Evolutionary conservation across 2,113 vertebrate genomes (phyloP).

Genomic region (Corvus cornix): DNA sequence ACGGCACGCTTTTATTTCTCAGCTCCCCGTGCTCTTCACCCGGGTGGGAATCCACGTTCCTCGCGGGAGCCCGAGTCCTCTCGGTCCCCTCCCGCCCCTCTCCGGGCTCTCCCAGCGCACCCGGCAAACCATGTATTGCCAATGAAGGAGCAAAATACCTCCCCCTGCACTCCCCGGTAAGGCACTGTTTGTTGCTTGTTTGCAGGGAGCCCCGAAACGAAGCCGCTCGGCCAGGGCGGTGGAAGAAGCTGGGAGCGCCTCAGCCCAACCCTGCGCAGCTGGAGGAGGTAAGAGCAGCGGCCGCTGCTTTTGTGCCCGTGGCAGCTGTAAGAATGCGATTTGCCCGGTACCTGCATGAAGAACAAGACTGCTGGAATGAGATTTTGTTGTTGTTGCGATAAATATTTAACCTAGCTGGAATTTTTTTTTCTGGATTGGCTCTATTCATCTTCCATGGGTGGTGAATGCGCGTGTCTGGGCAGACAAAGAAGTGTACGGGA

Average conservation of each 20-base stretch:
- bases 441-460: constrained; percentile 40
- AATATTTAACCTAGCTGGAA: constrained; percentile 72
- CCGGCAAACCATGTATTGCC: not conserved
- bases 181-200: constrained; percentile 70
- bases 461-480: constrained; percentile 52
- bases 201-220: constrained; percentile 65
- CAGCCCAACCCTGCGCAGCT: constrained; percentile 4
- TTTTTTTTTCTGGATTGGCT: constrained; percentile 21
- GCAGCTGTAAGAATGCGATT: not conserved
- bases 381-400: constrained; percentile 53
- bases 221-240: constrained; percentile 10
- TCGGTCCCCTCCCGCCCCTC: not conserved
- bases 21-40: not conserved
- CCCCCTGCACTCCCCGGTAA: constrained; percentile 40
- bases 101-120: not conserved
- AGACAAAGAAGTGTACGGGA: constrained; percentile 71
- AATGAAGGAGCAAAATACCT: constrained; percentile 39
- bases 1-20: constrained; percentile 30
- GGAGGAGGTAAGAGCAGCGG: constrained; percentile 69
- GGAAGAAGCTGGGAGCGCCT: constrained; percentile 8
- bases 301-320: not conserved
- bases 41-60: constrained; percentile 39
- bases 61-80: not conserved
- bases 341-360: constrained; percentile 10
- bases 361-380: not conserved